Evolutionary conservation across 2,113 vertebrate species (phyloP), one percentile per base, ranked within the genome.

Genomic region (Rhea pennata): DNA sequence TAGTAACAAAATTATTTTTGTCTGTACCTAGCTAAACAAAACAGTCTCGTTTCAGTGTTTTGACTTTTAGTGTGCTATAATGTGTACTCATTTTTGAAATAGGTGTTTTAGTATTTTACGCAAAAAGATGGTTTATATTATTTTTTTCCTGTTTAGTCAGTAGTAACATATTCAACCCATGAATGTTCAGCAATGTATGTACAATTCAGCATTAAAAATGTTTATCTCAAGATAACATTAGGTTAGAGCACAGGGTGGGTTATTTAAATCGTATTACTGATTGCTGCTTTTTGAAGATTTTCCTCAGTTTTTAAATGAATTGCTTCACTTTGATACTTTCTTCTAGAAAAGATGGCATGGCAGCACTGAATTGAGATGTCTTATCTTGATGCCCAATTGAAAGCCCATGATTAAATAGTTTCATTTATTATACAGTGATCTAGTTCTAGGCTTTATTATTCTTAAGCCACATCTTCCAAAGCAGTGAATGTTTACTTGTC

Each of bases 201-300:
- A 21, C 65, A 66, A 33, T 76, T 75, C 61, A 88, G 67, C 82
- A 86, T 84, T 92, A 92, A 90, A 96, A 92, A 59, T 85, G 83
- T 81, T 92, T 95, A 91, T 91, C 72, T 86, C 84, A 91, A 73
- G 82, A 56, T 94, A 94, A 71, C 3, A 3, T 74, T 54, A 77
- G 96, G 89, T 80, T 87, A 94, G 78, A 61, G 76, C 3, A 11
- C 14, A 39, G 84, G 19, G 59, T 42, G 54, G 71, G 46, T 82
- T 77, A 46, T 39, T 92, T 85, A 90, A 96, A 86, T 88, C 1
- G 2, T 83, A 2, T 87, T 93, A 81, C 88, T 75, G 74, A 90
- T 92, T 70, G 64, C 77, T 91, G 80, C 70, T 76, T 91, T 88
- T 69, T 72, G 77, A 87, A 76, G 69, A 40, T 81, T 88, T 90